Evolutionary conservation across 2,113 vertebrate species (phyloP).

Genomic region (Odontophorus gujanensis): DNA sequence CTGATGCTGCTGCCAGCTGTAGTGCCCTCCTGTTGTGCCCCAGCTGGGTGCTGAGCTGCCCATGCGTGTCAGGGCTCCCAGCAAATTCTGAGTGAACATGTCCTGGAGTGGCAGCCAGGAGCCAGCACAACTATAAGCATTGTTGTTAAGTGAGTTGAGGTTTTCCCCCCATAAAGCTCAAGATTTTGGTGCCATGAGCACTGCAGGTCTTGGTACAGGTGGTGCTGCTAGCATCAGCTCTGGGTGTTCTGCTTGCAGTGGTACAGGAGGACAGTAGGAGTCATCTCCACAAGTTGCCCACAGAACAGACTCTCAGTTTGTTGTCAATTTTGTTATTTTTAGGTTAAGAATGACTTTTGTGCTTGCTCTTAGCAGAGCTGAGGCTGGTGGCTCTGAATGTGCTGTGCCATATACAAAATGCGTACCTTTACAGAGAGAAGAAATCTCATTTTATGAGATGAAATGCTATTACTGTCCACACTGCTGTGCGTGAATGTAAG

Average conservation of each 20-base stretch:
- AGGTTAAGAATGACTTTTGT: not conserved
- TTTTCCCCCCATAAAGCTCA: not conserved
- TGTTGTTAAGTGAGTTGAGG: not conserved
- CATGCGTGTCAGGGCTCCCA: not conserved
- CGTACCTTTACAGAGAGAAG: not conserved
- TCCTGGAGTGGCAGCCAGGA: not conserved
- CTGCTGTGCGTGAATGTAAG: not conserved
- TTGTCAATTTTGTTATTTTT: not conserved
- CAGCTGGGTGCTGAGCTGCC: not conserved
- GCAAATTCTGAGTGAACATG: not conserved
- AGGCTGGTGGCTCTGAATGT: not conserved
- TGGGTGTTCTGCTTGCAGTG: not conserved
- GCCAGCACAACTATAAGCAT: not conserved
- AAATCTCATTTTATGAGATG: not conserved
- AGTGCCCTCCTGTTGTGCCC: not conserved
- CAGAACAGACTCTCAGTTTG: not conserved
- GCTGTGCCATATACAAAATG: not conserved
- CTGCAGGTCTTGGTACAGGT: not conserved
- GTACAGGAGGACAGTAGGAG: not conserved
- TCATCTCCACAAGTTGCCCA: not conserved
- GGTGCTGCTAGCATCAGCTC: not conserved
- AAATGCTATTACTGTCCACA: not conserved
- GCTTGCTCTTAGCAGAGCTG: not conserved
- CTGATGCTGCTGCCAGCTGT: not conserved
- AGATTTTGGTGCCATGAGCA: not conserved